phyloP scores from a whole-genome alignment of 2,113 vertebrate species.

The Hydropotes inermis region DNA sequence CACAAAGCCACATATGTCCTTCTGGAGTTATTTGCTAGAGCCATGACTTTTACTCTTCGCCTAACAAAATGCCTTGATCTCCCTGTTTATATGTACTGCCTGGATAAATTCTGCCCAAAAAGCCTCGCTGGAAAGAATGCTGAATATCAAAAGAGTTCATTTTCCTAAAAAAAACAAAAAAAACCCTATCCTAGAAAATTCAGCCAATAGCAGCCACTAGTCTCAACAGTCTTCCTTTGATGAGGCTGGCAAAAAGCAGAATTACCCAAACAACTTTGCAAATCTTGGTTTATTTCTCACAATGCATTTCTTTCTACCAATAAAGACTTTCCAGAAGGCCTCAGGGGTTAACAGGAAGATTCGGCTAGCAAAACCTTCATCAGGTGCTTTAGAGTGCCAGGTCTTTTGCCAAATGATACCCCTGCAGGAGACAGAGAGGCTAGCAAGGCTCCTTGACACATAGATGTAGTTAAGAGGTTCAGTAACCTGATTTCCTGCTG shows the following conservation, averaged over 20 bases:
- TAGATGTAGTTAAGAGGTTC: neutral
- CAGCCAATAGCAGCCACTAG: neutral
- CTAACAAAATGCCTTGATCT: neutral
- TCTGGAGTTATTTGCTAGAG: neutral
- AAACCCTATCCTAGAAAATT: neutral
- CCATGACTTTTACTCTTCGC: neutral
- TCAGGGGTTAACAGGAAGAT: neutral
- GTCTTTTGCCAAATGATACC: neutral
- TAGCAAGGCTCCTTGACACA: neutral
- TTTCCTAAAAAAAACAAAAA: neutral
- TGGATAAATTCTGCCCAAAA: neutral
- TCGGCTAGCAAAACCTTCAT: neutral
- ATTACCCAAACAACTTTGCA: neutral
- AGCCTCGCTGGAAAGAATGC: neutral
- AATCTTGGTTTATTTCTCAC: constrained; percentile 19
- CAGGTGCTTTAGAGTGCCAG: neutral
- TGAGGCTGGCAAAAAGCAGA: neutral
- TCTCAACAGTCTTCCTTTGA: neutral
- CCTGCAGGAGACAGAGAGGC: neutral
- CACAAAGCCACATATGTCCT: neutral
- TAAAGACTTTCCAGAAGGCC: neutral
- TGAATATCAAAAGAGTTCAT: constrained; percentile 19
- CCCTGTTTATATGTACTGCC: neutral
- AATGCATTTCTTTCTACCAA: neutral
- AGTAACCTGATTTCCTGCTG: neutral